Percentiles rank a stretch among this genome's conserved stretches.
phyloP scores from a whole-genome alignment of 2,888 invertebrate genomes.

The Latrodectus hesperus region DNA sequence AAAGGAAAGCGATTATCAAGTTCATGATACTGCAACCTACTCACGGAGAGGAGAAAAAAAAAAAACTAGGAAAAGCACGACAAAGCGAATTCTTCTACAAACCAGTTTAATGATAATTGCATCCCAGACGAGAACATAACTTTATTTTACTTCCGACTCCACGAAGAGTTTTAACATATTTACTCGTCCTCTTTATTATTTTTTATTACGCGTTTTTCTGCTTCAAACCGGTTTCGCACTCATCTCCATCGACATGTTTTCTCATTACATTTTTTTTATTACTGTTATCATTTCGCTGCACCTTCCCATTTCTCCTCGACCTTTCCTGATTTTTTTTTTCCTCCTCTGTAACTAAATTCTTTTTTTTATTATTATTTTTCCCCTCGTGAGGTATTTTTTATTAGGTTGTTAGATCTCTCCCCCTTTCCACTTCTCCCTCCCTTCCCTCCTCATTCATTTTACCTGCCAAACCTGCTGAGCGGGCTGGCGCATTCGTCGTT shows the following conservation, averaged over 20 bases:
- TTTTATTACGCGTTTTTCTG: conserved; percentile 32
- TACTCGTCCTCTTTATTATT: conserved; percentile 31
- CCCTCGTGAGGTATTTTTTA: background rate
- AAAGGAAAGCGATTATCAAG: conserved; percentile 6
- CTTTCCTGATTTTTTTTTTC: conserved; percentile 38
- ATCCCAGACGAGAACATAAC: conserved; percentile 47
- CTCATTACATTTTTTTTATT: conserved; percentile 44
- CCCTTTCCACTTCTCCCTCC: background rate
- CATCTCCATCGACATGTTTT: conserved; percentile 10
- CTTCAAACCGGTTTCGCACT: conserved; percentile 39
- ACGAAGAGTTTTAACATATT: conserved; percentile 41
- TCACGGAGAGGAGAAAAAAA: background rate
- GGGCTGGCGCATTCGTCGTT: conserved; percentile 22
- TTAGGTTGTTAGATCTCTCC: conserved; percentile 32
- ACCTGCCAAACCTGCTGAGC: conserved; percentile 54
- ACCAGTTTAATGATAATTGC: conserved; percentile 46
- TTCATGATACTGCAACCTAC: background rate
- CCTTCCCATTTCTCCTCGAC: conserved; percentile 53
- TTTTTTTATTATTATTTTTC: background rate
- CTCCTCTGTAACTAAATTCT: conserved; percentile 8
- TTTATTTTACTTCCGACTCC: conserved; percentile 60
- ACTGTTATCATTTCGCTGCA: conserved; percentile 56
- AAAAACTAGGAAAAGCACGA: conserved; percentile 32
- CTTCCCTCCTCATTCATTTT: conserved; percentile 7
- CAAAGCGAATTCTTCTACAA: conserved; percentile 1